phyloP scores from a whole-genome alignment of 2,113 vertebrate genomes.

The Xiphophorus hellerii region DNA sequence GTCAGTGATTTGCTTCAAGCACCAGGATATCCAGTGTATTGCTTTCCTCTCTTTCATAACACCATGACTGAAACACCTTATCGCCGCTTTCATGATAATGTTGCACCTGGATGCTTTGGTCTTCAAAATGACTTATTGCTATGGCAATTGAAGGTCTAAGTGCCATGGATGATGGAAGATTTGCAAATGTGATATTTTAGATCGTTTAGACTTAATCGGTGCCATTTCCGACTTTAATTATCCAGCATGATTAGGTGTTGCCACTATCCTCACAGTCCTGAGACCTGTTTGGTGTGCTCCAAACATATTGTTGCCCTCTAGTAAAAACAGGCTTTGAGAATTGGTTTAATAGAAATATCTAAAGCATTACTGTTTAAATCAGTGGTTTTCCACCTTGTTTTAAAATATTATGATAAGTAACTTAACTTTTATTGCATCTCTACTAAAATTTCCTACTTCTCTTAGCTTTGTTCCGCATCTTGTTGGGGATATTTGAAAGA shows the following conservation, averaged over 20 bases:
- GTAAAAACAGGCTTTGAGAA: slow-evolving; percentile 2
- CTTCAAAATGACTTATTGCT: slow-evolving; percentile 28
- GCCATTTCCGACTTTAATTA: slow-evolving; percentile 42
- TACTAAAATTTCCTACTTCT: too few species aligned
- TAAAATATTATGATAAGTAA: background rate
- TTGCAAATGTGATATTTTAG: slow-evolving; percentile 48
- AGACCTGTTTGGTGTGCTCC: slow-evolving; percentile 20
- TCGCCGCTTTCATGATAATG: slow-evolving; percentile 27
- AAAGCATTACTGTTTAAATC: background rate
- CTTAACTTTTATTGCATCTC: background rate
- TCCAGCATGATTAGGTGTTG: slow-evolving; percentile 31
- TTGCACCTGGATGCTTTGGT: slow-evolving; percentile 44
- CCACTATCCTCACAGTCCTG: slow-evolving; percentile 26
- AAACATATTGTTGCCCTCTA: slow-evolving; percentile 31
- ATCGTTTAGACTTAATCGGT: slow-evolving; percentile 38
- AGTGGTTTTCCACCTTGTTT: background rate
- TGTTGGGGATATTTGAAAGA: too few species aligned
- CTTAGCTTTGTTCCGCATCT: too few species aligned
- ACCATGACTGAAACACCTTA: slow-evolving; percentile 42
- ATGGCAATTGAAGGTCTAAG: slow-evolving; percentile 23
- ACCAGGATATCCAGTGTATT: slow-evolving; percentile 30
- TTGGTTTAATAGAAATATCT: background rate
- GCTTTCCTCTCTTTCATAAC: slow-evolving; percentile 32
- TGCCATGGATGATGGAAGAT: slow-evolving; percentile 32
- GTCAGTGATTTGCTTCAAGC: slow-evolving; percentile 49